phyloP scores from a whole-genome alignment of 1,140 invertebrate genomes.

The Sarcophaga bullata region DNA sequence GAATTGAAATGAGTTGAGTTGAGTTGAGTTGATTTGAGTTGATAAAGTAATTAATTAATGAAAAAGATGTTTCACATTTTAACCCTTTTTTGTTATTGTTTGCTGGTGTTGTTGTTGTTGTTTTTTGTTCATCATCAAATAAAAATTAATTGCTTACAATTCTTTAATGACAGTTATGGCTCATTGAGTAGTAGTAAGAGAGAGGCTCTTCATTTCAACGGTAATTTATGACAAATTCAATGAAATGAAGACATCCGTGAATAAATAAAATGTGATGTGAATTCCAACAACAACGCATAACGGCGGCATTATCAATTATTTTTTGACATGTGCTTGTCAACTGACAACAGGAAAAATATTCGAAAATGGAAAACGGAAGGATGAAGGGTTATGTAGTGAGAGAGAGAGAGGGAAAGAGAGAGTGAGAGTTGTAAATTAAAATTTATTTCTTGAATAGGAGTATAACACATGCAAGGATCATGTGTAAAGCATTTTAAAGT shows the following conservation, averaged over 20 bases:
- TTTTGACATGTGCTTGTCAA: constrained; percentile 8
- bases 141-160: constrained; percentile 19
- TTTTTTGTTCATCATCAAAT: not conserved
- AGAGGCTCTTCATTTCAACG: not conserved
- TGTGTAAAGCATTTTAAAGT: too few relatives aligned
- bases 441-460: too few relatives aligned
- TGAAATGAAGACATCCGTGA: not conserved
- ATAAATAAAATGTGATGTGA: too few relatives aligned
- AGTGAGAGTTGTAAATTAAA: too few relatives aligned
- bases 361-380: too few relatives aligned
- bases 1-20: too few relatives aligned
- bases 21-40: not conserved
- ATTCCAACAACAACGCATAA: too few relatives aligned
- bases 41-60: constrained; percentile 18
- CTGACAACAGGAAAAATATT: not conserved
- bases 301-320: not conserved
- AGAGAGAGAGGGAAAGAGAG: too few relatives aligned
- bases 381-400: too few relatives aligned
- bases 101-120: too few relatives aligned
- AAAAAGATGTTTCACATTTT: not conserved
- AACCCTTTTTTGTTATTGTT: not conserved
- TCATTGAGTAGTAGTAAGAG: not conserved
- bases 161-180: constrained; percentile 21
- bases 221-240: not conserved
- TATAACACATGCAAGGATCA: too few relatives aligned